Evolutionary conservation across 2,113 vertebrate species (phyloP).

Genomic region (Galeopterus variegatus): DNA sequence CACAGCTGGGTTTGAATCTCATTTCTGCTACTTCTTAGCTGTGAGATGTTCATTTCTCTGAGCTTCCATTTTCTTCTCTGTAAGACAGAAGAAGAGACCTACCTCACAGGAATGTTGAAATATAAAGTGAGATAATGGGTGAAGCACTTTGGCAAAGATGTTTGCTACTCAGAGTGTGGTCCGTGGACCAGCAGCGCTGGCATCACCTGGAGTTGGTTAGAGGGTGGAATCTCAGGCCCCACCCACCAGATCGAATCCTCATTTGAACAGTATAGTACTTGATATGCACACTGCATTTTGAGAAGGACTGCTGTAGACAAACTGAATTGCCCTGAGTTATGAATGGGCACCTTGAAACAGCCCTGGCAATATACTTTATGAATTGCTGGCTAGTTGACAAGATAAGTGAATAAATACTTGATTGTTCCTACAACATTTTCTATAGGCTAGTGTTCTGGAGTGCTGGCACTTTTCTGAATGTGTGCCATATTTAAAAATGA

Average conservation of each 20-base stretch:
- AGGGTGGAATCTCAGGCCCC: not conserved
- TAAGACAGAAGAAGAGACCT: not conserved
- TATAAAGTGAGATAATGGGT: not conserved
- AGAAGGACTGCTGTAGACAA: not conserved
- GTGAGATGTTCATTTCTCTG: not conserved
- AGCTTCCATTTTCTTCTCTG: not conserved
- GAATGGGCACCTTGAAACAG: not conserved
- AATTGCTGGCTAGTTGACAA: not conserved
- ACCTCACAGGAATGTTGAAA: not conserved
- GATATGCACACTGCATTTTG: not conserved
- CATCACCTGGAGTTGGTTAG: not conserved
- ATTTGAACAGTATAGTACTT: not conserved
- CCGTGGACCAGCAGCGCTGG: not conserved
- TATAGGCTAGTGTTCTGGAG: not conserved
- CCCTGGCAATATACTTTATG: not conserved
- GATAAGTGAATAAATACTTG: not conserved
- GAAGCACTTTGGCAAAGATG: not conserved
- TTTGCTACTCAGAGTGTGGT: not conserved
- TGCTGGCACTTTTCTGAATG: not conserved
- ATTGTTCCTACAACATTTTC: not conserved
- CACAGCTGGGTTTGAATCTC: not conserved
- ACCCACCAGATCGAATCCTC: not conserved
- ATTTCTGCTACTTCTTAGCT: not conserved
- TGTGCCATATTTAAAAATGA: not conserved
- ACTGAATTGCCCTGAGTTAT: not conserved